phyloP scores from a whole-genome alignment of 1,140 invertebrate genomes.

The Paraescarpia echinospica region DNA sequence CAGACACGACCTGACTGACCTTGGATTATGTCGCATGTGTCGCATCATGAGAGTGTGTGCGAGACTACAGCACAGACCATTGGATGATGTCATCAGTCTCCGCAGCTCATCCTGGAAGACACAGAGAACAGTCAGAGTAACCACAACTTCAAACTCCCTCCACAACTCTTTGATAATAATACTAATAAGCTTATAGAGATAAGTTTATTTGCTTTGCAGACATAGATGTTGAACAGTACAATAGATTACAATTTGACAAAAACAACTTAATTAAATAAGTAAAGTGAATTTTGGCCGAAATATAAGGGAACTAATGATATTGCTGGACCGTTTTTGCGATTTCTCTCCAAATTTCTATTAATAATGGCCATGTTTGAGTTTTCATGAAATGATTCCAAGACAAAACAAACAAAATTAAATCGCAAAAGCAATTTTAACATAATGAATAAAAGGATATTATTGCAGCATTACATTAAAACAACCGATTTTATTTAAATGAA shows the following conservation, averaged over 20 bases:
- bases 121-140: neutral
- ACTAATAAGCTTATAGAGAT: neutral
- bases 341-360: neutral
- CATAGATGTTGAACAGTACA: no score
- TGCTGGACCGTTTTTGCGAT: neutral
- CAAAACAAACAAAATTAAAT: no score
- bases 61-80: slow-evolving; percentile 67
- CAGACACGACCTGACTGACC: slow-evolving; percentile 34
- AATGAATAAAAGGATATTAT: neutral
- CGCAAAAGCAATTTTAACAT: no score
- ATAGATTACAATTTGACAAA: no score
- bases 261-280: no score
- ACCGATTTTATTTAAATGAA: neutral
- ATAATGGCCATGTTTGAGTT: no score
- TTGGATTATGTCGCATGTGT: slow-evolving; percentile 69
- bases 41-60: slow-evolving; percentile 69
- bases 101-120: slow-evolving; percentile 49
- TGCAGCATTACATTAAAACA: neutral
- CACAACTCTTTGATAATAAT: no score
- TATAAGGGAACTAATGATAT: neutral
- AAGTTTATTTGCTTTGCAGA: neutral
- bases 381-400: no score
- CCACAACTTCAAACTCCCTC: no score
- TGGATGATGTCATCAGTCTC: slow-evolving; percentile 64
- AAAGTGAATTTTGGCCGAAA: neutral